Percentiles rank a stretch among this genome's conserved stretches.
Evolutionary conservation across 2,797 vertebrate genomes (phyloP).

Genomic region (Rallus crepitans): DNA sequence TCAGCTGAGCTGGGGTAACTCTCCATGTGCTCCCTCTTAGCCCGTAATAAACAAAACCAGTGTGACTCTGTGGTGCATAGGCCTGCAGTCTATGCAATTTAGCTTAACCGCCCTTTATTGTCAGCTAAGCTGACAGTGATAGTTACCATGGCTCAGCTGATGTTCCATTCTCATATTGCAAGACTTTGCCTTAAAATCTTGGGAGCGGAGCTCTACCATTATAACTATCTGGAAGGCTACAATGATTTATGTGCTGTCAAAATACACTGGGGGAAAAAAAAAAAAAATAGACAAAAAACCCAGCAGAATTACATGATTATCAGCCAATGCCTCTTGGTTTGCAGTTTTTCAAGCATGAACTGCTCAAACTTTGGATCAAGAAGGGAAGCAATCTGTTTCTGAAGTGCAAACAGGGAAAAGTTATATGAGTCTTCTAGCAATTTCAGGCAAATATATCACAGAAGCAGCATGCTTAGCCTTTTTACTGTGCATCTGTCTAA

Average conservation of each 20-base stretch:
- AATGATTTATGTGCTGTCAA: conserved; percentile 42
- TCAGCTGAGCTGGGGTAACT: conserved; percentile 26
- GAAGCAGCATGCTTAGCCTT: conserved; percentile 71
- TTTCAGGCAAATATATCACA: conserved; percentile 74
- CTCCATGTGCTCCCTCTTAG: neutral
- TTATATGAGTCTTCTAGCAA: conserved; percentile 70
- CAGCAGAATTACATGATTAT: conserved; percentile 27
- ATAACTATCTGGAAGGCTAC: neutral
- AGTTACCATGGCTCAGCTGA: conserved; percentile 7
- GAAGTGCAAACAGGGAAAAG: conserved; percentile 50
- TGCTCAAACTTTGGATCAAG: conserved; percentile 45
- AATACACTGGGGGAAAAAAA: neutral
- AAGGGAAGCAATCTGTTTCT: conserved; percentile 53
- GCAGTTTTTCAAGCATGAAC: conserved; percentile 42
- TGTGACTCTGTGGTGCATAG: neutral
- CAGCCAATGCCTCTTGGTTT: conserved; percentile 17
- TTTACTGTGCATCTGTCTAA: conserved; percentile 72
- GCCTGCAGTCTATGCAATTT: neutral
- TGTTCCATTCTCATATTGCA: neutral
- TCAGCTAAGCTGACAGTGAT: conserved; percentile 3
- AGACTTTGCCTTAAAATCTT: conserved; percentile 33
- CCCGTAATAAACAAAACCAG: neutral
- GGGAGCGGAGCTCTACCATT: neutral
- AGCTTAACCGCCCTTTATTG: neutral
- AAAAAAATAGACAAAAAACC: neutral